Conservation (phyloP, 2,888 invertebrate species). For the Brassicogethes aeneus region DNA sequence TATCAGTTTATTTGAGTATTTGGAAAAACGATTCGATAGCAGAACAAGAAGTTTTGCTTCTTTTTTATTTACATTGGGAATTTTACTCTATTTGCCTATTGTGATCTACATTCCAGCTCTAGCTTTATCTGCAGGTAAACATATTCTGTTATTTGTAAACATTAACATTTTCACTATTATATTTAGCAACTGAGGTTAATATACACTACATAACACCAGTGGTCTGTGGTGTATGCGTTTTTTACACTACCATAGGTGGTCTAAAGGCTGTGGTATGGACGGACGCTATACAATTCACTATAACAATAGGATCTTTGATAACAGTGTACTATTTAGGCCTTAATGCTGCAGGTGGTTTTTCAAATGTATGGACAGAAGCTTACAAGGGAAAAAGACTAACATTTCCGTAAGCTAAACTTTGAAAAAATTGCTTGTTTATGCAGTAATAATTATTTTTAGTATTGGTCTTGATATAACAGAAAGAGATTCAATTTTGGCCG, state of each 20-base stretch:
- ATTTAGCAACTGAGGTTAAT: constrained; percentile 55
- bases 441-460: constrained; percentile 37
- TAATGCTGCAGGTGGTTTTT: constrained; percentile 35
- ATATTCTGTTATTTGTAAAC: background rate
- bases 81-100: constrained; percentile 52
- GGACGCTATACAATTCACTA: constrained; percentile 43
- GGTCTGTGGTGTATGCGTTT: constrained; percentile 61
- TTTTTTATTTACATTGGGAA: constrained; percentile 49
- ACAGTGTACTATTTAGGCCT: constrained; percentile 41
- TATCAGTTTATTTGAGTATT: constrained; percentile 61
- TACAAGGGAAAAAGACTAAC: constrained; percentile 46
- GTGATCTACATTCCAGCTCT: constrained; percentile 63
- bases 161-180: no score
- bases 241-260: constrained; percentile 51
- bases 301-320: constrained; percentile 45
- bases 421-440: no score
- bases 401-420: background rate
- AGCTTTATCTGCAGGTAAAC: constrained; percentile 58
- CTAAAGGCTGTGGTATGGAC: constrained; percentile 58
- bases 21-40: constrained; percentile 54
- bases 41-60: constrained; percentile 52
- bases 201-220: constrained; percentile 56
- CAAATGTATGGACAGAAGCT: constrained; percentile 43
- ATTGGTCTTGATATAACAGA: constrained; percentile 49
- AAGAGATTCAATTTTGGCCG: constrained; percentile 52